Evolutionary conservation across 37 sponge, comb jelly and placozoan genomes (phyloP).

Genomic region (Beroe forskalii): DNA sequence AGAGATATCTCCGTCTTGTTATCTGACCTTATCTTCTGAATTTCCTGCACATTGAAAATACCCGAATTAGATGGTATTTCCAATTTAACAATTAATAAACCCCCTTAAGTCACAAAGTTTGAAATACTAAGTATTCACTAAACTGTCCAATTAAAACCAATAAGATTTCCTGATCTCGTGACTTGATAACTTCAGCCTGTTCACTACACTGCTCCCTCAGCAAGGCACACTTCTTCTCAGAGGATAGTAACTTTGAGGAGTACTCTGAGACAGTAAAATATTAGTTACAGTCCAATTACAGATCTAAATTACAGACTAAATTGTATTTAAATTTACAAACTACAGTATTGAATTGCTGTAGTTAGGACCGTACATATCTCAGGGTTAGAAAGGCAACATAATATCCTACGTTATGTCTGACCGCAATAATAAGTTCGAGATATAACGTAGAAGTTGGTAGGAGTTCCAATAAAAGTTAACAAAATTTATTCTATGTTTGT

Average conservation of each 20-base stretch:
- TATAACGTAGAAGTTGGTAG: no score
- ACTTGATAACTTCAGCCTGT: neutral
- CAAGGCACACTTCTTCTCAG: constrained; percentile 15
- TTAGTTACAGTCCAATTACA: neutral
- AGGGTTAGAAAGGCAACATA: no score
- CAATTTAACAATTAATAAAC: neutral
- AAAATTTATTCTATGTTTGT: no score
- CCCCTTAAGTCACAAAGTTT: neutral
- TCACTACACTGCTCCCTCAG: neutral
- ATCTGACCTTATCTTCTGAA: neutral
- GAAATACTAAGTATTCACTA: neutral
- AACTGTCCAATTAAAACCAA: neutral
- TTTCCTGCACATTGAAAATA: neutral
- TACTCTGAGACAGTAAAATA: constrained; percentile 14
- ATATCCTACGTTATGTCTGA: no score
- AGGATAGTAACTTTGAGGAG: neutral
- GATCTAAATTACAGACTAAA: no score
- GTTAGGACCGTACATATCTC: no score
- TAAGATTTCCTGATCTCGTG: constrained; percentile 11
- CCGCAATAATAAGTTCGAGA: no score
- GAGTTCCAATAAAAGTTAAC: no score
- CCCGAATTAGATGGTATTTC: no score
- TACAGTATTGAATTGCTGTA: no score
- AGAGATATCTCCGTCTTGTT: neutral
- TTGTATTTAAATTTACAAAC: no score